A percentile compares a stretch with the other conserved stretches of the same genome.
Conservation (phyloP, 2,113 vertebrate species). For the Tursiops truncatus region DNA sequence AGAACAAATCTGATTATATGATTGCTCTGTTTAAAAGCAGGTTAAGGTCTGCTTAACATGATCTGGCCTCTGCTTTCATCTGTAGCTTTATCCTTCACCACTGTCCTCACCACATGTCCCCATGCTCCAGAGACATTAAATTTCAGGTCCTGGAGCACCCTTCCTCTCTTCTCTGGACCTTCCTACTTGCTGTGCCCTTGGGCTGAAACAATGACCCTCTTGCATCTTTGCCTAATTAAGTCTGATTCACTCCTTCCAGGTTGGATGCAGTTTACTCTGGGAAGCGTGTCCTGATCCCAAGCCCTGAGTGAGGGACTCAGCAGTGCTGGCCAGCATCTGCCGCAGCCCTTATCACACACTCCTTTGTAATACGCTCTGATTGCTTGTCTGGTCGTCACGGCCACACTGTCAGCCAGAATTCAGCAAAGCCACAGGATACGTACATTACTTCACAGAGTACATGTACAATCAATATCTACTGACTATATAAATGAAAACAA, state of each 20-base stretch:
- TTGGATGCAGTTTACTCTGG: neutral
- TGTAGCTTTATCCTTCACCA: neutral
- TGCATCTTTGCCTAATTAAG: neutral
- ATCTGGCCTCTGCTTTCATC: neutral
- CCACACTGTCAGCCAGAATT: neutral
- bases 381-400: rapidly evolving
- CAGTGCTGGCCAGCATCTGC: neutral
- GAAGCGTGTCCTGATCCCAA: neutral
- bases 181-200: neutral
- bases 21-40: neutral
- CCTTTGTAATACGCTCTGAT: neutral
- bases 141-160: neutral
- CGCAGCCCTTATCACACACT: neutral
- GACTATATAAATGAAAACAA: neutral
- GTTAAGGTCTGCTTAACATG: neutral
- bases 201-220: neutral
- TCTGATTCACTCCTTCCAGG: neutral
- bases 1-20: neutral
- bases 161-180: neutral
- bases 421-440: neutral
- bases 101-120: neutral
- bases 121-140: rapidly evolving
- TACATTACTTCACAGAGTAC: neutral
- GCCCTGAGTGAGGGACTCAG: neutral
- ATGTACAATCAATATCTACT: neutral